These are phyloP conservation scores for Rhadinocentrus ornatus DNA, from an alignment of 2,797 vertebrate species.

Conservation along the genomic window DNA sequence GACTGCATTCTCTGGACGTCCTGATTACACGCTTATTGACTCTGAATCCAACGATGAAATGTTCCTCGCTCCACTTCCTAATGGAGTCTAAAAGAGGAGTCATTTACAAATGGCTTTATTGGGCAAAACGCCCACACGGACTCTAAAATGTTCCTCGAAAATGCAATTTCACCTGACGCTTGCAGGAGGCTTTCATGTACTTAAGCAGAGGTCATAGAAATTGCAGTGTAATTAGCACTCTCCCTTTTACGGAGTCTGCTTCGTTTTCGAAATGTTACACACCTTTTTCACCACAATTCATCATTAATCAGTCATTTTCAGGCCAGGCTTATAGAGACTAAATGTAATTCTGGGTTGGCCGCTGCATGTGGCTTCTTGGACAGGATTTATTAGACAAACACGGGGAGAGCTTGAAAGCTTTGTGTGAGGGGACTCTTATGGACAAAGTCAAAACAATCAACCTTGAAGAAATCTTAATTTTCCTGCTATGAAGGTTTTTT, in stretches of 20 bases:
- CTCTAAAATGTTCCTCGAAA: slow-evolving; percentile 84
- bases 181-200: slow-evolving; percentile 82
- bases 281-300: slow-evolving; percentile 71
- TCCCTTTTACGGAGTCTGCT: slow-evolving; percentile 67
- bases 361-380: slow-evolving; percentile 54
- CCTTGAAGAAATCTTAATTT: slow-evolving; percentile 19
- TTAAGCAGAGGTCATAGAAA: slow-evolving; percentile 80
- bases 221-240: slow-evolving; percentile 79
- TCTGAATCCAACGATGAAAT: slow-evolving; percentile 79
- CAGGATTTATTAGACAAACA: slow-evolving; percentile 50
- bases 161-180: slow-evolving; percentile 83
- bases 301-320: slow-evolving; percentile 72
- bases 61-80: slow-evolving; percentile 77
- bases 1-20: slow-evolving; percentile 74
- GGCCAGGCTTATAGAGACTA: slow-evolving; percentile 62
- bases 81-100: slow-evolving; percentile 85
- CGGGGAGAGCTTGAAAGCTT: slow-evolving; percentile 52
- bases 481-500: too few relatives aligned
- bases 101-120: slow-evolving; percentile 86
- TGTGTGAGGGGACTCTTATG: slow-evolving; percentile 42
- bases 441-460: slow-evolving; percentile 24
- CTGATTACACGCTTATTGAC: slow-evolving; percentile 85
- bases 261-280: slow-evolving; percentile 78
- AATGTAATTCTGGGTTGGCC: slow-evolving; percentile 56
- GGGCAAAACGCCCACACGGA: slow-evolving; percentile 81